Conservation (phyloP, 1,140 invertebrate genomes). For the Adoxophyes honmai region DNA sequence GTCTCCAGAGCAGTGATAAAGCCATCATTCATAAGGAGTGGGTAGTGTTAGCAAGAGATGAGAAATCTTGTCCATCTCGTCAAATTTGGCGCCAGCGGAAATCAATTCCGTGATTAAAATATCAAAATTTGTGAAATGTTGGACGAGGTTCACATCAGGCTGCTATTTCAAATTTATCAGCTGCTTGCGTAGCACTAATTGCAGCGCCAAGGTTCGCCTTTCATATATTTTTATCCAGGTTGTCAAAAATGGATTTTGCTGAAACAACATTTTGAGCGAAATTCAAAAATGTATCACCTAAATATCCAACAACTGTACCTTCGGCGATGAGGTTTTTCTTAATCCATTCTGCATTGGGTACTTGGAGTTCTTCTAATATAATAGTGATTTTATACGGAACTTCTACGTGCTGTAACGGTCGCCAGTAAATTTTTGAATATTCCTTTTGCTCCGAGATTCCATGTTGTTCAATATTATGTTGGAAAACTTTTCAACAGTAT, state of each 20-base stretch:
- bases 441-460: too few species aligned
- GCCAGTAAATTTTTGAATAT: too few species aligned
- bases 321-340: neutral
- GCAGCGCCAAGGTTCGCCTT: neutral
- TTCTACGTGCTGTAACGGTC: too few species aligned
- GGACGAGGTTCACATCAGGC: neutral
- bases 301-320: neutral
- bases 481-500: too few species aligned
- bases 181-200: neutral
- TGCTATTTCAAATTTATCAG: neutral
- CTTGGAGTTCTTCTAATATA: slow-evolving; percentile 3
- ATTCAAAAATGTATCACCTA: neutral
- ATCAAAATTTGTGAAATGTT: slow-evolving; percentile 4
- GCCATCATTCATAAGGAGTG: neutral
- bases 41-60: slow-evolving; percentile 1
- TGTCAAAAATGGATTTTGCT: neutral
- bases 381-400: neutral
- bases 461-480: too few species aligned
- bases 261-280: neutral
- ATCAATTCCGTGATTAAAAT: neutral
- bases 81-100: neutral
- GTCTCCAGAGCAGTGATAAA: neutral
- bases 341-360: neutral
- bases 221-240: neutral
- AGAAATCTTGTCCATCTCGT: slow-evolving; percentile 2